Evolutionary conservation across 2,797 vertebrate genomes (phyloP).

Genomic region (Eulemur rubriventer): DNA sequence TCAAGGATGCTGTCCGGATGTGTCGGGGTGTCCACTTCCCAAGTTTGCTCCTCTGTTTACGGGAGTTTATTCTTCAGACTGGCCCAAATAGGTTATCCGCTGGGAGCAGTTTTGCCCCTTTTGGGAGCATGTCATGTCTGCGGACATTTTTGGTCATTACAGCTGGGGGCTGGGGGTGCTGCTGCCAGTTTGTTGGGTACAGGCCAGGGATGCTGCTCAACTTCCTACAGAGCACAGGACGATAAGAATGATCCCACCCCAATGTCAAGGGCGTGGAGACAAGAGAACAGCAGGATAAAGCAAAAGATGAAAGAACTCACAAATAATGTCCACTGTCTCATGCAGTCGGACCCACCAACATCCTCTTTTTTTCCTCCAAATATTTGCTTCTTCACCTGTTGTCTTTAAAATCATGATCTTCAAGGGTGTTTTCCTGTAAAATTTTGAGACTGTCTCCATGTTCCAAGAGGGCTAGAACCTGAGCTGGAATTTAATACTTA

Average conservation of each 20-base stretch:
- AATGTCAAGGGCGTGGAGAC: rapidly evolving
- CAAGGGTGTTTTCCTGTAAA: not conserved
- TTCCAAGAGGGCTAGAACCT: too few species aligned
- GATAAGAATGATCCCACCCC: not conserved
- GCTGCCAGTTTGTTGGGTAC: rapidly evolving
- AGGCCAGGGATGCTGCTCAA: not conserved
- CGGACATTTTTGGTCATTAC: rapidly evolving
- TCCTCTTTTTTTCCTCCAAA: not conserved
- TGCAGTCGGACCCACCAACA: rapidly evolving
- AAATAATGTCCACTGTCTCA: not conserved
- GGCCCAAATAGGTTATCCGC: rapidly evolving
- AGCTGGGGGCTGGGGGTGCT: rapidly evolving
- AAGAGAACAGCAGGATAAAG: not conserved
- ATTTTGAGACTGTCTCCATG: rapidly evolving
- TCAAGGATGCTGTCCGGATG: rapidly evolving
- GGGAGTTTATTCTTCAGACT: rapidly evolving
- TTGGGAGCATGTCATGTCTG: too few species aligned
- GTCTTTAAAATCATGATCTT: not conserved
- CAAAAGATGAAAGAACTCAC: not conserved
- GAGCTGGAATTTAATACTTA: not conserved
- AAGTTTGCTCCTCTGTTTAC: not conserved
- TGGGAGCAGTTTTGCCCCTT: rapidly evolving
- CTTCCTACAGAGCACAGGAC: rapidly evolving
- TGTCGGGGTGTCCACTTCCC: rapidly evolving
- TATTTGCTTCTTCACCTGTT: too few species aligned